Base-by-base conservation (phyloP, 2,888 invertebrate species). In the Thyatira batis region DNA sequence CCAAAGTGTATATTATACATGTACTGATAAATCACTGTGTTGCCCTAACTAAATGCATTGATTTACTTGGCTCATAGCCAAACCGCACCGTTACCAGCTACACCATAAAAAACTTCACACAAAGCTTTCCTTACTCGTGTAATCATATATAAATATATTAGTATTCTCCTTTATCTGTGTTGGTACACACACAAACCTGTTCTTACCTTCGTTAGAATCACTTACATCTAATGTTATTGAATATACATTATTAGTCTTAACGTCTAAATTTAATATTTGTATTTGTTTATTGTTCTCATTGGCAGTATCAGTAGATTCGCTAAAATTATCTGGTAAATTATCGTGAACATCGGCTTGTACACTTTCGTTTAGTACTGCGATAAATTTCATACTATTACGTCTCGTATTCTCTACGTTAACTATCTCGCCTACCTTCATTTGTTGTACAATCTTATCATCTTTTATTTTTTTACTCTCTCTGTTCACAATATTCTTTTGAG, bases 101-200 rank as follows among this genome's bases (percentile, higher is more conserved):
- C 51, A 55, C 30, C 13, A 53, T 50, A 45, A 23, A 50, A 43
- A 50, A 51, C 9, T n/a, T 73, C 64, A 92, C 63, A 92, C 92
- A 72, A 92, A 92, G 85, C 92, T 92, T 60, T 92, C 92, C 67
- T 92, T 92, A 79, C 85, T 84, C 69, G 78, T 89, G 80, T 87
- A 89, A 76, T 92, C 89, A 84, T 90, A 91, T 89, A 92, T 90
- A 87, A 89, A 88, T 85, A 90, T 89, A 84, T 89, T 90, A 77
- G 82, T 80, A 61, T 71, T 87, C 55, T 90, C 90, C 69, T 71
- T 84, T 55, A 80, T 78, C 62, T 85, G 82, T 61, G 80, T 75
- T 59, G 91, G 91, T 61, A 90, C 85, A 69, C 89, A 92, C 45
- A 91, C 87, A 70, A 89, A 91, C 65, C 82, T 88, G 61, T 87